Conservation (phyloP, 2,888 invertebrate species). For the Ichneumoninae sp. region DNA sequence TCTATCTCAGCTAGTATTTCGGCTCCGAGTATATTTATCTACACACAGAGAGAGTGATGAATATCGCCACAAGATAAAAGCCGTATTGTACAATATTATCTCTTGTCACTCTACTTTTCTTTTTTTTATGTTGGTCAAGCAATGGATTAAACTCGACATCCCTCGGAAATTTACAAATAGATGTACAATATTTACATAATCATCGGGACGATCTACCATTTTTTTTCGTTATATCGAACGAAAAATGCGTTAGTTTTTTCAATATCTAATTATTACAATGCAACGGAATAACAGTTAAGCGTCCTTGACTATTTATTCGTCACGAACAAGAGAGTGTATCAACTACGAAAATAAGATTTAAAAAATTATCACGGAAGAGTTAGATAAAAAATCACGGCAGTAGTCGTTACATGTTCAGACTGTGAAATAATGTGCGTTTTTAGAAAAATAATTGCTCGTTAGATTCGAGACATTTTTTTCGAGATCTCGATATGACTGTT, state of each 20-base stretch:
- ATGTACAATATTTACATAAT: constrained; percentile 78
- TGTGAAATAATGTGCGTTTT: constrained; percentile 43
- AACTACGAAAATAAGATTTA: background rate
- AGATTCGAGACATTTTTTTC: constrained; percentile 10
- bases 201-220: constrained; percentile 47
- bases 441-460: constrained; percentile 48
- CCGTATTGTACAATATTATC: constrained; percentile 60
- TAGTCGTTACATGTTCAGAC: constrained; percentile 38
- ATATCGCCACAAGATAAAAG: constrained; percentile 49
- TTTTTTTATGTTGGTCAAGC: constrained; percentile 74
- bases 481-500: constrained; percentile 6
- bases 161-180: constrained; percentile 72
- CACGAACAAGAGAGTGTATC: background rate
- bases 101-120: constrained; percentile 25
- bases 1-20: constrained; percentile 28
- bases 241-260: constrained; percentile 15
- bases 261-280: constrained; percentile 15
- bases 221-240: background rate
- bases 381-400: constrained; percentile 28
- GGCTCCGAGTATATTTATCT: constrained; percentile 44
- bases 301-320: background rate
- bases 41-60: constrained; percentile 52
- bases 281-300: constrained; percentile 8
- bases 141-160: constrained; percentile 64
- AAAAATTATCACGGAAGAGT: constrained; percentile 9